Conservation (phyloP, 2,797 vertebrate genomes). For the Discoglossus pictus region DNA sequence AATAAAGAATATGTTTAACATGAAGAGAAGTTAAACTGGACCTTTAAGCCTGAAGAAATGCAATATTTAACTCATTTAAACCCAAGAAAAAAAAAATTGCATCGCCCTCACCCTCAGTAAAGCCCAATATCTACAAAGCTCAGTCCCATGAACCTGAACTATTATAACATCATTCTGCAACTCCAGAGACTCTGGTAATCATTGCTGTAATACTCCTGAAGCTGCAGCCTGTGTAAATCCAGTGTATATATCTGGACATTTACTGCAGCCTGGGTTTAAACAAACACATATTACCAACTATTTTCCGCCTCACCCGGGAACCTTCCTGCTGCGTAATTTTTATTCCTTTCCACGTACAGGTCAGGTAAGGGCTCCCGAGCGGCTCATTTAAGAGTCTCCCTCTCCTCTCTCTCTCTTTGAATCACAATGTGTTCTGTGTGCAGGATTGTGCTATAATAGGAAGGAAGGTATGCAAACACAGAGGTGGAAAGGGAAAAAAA, state of each 20-base stretch:
- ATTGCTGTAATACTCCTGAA: not conserved
- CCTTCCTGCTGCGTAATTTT: conserved; percentile 14
- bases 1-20: too few species aligned
- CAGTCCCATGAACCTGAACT: not conserved
- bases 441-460: conserved; percentile 32
- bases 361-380: conserved; percentile 35
- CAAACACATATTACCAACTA: conserved; percentile 24
- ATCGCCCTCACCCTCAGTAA: not conserved
- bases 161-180: not conserved
- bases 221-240: conserved; percentile 11
- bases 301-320: conserved; percentile 35
- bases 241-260: conserved; percentile 13
- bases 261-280: conserved; percentile 26
- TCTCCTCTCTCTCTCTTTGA: conserved; percentile 27
- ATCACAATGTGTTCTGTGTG: conserved; percentile 27
- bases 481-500: too few species aligned
- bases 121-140: not conserved
- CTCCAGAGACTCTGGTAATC: conserved; percentile 11
- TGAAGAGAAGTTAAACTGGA: too few species aligned
- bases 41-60: too few species aligned
- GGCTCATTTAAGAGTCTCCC: conserved; percentile 30
- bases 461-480: conserved; percentile 5
- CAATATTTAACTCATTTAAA: too few species aligned
- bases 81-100: not conserved
- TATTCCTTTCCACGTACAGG: conserved; percentile 34